phyloP scores from a whole-genome alignment of 2,797 vertebrate genomes.

The Cossypha caffra region DNA sequence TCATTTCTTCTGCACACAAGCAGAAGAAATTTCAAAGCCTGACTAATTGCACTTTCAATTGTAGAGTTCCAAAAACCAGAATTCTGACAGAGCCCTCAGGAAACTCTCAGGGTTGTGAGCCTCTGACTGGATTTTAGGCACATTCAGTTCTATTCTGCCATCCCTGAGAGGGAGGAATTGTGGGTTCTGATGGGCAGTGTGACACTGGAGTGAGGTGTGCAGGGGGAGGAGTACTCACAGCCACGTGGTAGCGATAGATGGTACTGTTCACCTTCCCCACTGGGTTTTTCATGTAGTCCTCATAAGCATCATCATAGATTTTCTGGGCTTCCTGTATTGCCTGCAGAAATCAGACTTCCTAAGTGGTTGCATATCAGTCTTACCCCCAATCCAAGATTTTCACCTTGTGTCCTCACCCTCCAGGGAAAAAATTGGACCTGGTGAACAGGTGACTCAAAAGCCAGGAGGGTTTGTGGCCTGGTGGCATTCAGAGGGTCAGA shows the following conservation, averaged over 20 bases:
- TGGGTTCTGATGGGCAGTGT: background rate
- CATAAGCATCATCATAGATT: conserved; percentile 83
- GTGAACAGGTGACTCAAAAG: background rate
- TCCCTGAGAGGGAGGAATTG: background rate
- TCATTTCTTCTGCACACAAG: background rate
- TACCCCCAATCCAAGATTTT: background rate
- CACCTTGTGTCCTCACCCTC: background rate
- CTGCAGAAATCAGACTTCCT: conserved; percentile 72
- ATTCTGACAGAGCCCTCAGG: background rate
- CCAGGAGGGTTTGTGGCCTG: background rate
- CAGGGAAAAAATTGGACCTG: background rate
- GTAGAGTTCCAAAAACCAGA: background rate
- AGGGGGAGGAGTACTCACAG: conserved; percentile 79
- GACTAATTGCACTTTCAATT: background rate
- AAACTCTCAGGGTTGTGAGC: background rate
- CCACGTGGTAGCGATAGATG: conserved; percentile 79
- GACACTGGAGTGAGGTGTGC: background rate
- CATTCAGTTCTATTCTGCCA: background rate
- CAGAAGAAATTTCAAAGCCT: background rate
- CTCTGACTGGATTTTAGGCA: background rate
- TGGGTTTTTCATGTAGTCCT: conserved; percentile 68
- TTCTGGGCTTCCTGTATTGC: conserved; percentile 86
- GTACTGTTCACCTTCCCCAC: conserved; percentile 76
- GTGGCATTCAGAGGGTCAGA: background rate
- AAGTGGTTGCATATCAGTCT: background rate